Evolutionary conservation across 2,888 invertebrate species (phyloP).

Genomic region (Pilophorus perplexus): DNA sequence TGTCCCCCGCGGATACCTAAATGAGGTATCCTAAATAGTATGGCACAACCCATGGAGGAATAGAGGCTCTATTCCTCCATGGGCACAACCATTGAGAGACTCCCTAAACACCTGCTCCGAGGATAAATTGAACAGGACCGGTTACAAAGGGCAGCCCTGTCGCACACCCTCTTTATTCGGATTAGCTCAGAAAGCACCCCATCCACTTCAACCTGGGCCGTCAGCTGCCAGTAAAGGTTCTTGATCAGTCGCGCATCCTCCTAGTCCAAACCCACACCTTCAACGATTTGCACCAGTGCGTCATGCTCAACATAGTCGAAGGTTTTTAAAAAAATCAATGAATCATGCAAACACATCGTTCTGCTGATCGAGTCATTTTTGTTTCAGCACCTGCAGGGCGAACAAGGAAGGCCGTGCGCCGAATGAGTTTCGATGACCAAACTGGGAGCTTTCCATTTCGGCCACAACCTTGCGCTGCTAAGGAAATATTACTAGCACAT

Average conservation of each 20-base stretch:
- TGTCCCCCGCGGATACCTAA: background rate
- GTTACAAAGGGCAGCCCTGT: background rate
- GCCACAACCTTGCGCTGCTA: too few species aligned
- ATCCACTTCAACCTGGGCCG: slow-evolving; percentile 7
- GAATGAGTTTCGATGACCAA: too few species aligned
- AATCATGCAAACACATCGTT: too few species aligned
- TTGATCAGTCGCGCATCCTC: background rate
- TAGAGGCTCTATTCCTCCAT: too few species aligned
- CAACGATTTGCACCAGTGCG: background rate
- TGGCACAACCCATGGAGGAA: too few species aligned
- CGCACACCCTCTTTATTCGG: background rate
- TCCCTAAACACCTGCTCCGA: background rate
- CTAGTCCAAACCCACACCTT: background rate
- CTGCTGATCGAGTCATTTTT: too few species aligned
- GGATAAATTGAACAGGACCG: background rate
- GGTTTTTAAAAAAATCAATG: too few species aligned
- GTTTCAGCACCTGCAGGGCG: too few species aligned
- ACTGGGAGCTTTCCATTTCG: too few species aligned
- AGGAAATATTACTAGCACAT: too few species aligned
- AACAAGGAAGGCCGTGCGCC: too few species aligned
- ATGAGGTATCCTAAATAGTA: too few species aligned
- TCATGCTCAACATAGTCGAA: background rate
- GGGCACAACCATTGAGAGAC: background rate
- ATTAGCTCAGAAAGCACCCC: background rate
- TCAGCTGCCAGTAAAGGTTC: slow-evolving; percentile 11